Percentiles rank a stretch among this genome's conserved stretches.
Evolutionary conservation across 1,140 invertebrate species (phyloP).

Genomic region (Vanessa tameamea): DNA sequence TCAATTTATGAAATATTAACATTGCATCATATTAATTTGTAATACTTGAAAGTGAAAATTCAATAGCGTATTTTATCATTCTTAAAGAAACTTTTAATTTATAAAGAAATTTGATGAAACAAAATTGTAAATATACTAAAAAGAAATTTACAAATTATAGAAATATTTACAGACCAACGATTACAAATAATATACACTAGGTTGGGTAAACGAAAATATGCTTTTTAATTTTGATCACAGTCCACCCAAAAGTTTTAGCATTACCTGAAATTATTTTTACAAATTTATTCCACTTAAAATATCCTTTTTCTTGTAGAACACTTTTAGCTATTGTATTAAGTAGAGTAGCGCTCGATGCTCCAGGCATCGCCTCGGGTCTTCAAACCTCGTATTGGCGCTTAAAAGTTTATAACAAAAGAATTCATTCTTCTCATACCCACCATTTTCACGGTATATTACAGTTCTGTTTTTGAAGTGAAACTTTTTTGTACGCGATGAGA

Average conservation of each 20-base stretch:
- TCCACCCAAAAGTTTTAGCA: not conserved
- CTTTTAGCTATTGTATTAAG: slow-evolving; percentile 23
- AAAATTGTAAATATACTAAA: too few relatives aligned
- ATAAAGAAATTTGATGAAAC: too few relatives aligned
- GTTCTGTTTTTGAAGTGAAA: not conserved
- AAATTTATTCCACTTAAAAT: not conserved
- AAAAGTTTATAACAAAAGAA: slow-evolving; percentile 8
- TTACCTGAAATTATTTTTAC: slow-evolving; percentile 5
- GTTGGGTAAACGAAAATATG: not conserved
- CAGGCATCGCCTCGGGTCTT: not conserved
- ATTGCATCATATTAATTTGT: too few relatives aligned
- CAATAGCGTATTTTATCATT: too few relatives aligned
- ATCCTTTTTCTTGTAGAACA: slow-evolving; percentile 22
- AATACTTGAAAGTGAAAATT: too few relatives aligned
- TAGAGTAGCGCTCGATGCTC: slow-evolving; percentile 14
- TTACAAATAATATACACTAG: too few relatives aligned
- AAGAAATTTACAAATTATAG: too few relatives aligned
- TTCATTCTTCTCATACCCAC: not conserved
- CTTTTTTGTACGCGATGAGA: not conserved
- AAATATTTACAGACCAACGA: too few relatives aligned
- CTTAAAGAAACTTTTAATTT: too few relatives aligned
- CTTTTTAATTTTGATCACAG: not conserved
- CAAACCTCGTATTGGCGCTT: slow-evolving; percentile 5
- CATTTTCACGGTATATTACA: not conserved
- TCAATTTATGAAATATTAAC: too few relatives aligned